Percentiles rank a stretch among this genome's conserved stretches.
Evolutionary conservation across 2,113 vertebrate species (phyloP).

Genomic region (Prochilodus magdalenae): DNA sequence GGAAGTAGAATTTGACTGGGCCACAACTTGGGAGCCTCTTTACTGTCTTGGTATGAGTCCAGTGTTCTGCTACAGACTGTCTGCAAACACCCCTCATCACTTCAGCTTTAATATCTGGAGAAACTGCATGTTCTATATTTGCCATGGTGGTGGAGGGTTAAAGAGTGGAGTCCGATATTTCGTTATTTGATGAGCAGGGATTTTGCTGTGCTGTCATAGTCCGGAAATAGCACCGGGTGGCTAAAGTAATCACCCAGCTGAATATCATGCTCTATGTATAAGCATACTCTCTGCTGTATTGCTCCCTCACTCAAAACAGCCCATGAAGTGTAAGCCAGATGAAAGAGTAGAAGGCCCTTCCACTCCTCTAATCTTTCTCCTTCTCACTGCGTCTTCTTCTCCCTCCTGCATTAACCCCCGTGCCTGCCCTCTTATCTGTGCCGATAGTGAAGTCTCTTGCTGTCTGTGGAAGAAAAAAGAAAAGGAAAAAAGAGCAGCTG

Average conservation of each 20-base stretch:
- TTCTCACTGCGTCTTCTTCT: neutral
- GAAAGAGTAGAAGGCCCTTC: neutral
- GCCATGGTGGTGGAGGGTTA: neutral
- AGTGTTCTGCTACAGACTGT: too few species aligned
- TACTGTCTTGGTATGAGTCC: too few species aligned
- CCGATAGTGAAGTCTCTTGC: neutral
- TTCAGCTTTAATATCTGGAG: too few species aligned
- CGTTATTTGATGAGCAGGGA: constrained; percentile 15
- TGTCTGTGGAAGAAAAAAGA: constrained; percentile 55
- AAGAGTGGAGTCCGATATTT: neutral
- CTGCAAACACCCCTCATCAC: too few species aligned
- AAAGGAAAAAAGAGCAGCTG: constrained; percentile 61
- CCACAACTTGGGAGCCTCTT: too few species aligned
- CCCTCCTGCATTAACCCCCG: neutral
- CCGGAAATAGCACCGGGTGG: constrained; percentile 40
- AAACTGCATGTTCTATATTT: neutral
- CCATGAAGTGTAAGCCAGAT: neutral
- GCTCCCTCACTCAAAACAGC: neutral
- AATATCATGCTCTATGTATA: constrained; percentile 29
- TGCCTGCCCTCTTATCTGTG: constrained; percentile 18
- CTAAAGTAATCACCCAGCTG: constrained; percentile 36
- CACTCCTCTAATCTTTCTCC: neutral
- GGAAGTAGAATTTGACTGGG: too few species aligned
- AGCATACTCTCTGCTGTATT: neutral
- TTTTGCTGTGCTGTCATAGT: constrained; percentile 48